Evolutionary conservation across 2,888 invertebrate genomes (phyloP).

Genomic region (Cecidostiba fungosa): DNA sequence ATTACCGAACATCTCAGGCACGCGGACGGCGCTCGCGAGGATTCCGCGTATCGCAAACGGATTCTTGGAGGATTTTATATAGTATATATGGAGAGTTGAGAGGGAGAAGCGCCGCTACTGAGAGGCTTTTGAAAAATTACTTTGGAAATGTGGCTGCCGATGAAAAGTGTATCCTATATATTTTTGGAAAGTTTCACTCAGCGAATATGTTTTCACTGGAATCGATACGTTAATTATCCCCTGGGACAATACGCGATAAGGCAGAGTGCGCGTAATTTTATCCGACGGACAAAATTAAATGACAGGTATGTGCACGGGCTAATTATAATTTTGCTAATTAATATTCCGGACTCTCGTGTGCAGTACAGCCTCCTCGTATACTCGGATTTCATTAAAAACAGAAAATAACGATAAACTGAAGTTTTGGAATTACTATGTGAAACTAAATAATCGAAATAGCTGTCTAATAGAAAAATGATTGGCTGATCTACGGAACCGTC

Average conservation of each 20-base stretch:
- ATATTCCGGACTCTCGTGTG: slow-evolving; percentile 21
- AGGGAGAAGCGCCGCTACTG: too few species aligned
- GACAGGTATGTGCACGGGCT: slow-evolving; percentile 25
- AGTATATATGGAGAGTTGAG: not conserved
- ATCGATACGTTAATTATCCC: slow-evolving; percentile 47
- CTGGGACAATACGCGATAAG: slow-evolving; percentile 43
- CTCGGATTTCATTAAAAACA: not conserved
- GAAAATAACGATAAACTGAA: not conserved
- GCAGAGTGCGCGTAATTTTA: slow-evolving; percentile 43
- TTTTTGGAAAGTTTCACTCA: slow-evolving; percentile 3
- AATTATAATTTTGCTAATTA: slow-evolving; percentile 56
- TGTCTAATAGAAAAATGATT: not conserved
- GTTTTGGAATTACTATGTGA: not conserved
- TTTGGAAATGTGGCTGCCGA: too few species aligned
- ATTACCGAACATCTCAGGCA: slow-evolving; percentile 76
- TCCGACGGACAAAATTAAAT: slow-evolving; percentile 52
- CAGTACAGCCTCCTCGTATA: not conserved
- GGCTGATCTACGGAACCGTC: not conserved
- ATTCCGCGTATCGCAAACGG: slow-evolving; percentile 71
- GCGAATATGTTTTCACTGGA: slow-evolving; percentile 20
- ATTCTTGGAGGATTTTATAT: not conserved
- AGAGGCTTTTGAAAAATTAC: too few species aligned
- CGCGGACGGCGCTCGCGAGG: slow-evolving; percentile 66
- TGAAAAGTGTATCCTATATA: too few species aligned
- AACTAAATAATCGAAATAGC: not conserved